Evolutionary conservation across 1,140 invertebrate species (phyloP).

Genomic region (Bicyclus anynana): DNA sequence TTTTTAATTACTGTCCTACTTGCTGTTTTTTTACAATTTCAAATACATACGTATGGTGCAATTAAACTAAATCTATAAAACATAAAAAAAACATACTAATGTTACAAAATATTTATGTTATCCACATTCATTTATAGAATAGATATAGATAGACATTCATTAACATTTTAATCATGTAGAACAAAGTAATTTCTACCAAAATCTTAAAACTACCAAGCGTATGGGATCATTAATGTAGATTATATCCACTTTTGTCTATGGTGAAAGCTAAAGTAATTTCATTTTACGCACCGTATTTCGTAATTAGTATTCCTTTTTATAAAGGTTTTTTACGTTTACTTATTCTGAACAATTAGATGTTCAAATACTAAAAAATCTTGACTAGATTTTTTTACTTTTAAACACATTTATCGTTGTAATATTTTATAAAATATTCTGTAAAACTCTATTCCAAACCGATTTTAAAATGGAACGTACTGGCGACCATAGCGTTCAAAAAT

Average conservation of each 20-base stretch:
- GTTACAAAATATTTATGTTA: too few relatives aligned
- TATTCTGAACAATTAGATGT: too few relatives aligned
- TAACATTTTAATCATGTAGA: not conserved
- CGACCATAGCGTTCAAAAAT: slow-evolving; percentile 59
- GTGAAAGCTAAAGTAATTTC: slow-evolving; percentile 24
- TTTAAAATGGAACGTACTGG: slow-evolving; percentile 33
- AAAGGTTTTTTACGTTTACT: not conserved
- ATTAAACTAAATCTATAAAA: too few relatives aligned
- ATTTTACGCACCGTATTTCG: slow-evolving; percentile 20
- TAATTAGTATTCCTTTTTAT: not conserved
- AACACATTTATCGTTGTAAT: not conserved
- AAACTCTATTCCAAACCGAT: not conserved
- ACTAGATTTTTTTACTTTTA: not conserved
- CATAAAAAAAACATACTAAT: too few relatives aligned
- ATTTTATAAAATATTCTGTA: not conserved
- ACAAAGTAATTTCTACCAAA: not conserved
- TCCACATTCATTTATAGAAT: too few relatives aligned
- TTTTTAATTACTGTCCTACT: too few relatives aligned
- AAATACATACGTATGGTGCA: too few relatives aligned
- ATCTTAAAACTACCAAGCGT: not conserved
- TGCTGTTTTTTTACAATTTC: too few relatives aligned
- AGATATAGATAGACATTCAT: too few relatives aligned
- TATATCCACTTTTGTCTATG: slow-evolving; percentile 33
- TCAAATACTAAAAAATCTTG: too few relatives aligned
- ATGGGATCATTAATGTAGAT: slow-evolving; percentile 20